Evolutionary conservation across 2,888 invertebrate species (phyloP), one percentile per base, ranked within the genome.

Genomic region (Oxyteleia sp.): DNA sequence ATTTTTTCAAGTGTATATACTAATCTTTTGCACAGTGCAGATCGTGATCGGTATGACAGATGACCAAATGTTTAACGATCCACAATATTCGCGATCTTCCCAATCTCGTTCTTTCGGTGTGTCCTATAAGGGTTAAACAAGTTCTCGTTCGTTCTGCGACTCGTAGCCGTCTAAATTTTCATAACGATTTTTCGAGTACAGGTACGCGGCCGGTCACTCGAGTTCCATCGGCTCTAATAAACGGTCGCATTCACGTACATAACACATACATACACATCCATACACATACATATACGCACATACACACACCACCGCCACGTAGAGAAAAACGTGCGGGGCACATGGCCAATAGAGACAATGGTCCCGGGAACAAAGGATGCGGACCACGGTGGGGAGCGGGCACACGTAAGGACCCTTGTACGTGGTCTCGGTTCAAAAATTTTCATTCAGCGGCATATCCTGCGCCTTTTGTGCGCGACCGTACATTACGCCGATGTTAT

Each of bases 291-390:
- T 11, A 32, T n/a, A n/a, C 29, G 15, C 63, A 68, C 78, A 63
- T 59, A 63, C 43, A 68, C 74, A 63, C 51, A 7, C 23, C n/a
- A n/a, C 8, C 1, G 53, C 45, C 4, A 51, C 10, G 49, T 38
- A 55, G 69, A 64, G 59, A 68, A 64, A 74, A 69, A 74, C 69
- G 69, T 59, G 59, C 82, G 57, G 75, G 72, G 78, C 80, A 71
- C 79, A 80, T 80, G 85, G 78, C 82, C 82, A 72, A 68, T 82
- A 76, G 84, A 82, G 79, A 84, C 85, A 85, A 85, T 84, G 84
- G 82, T 59, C 29, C 68, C 23, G 69, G 23, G 66, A 57, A 72
- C 72, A 80, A 72, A 72, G 79, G 59, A 45, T 45, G 49, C 38
- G 53, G 13, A 16, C 68, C 59, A 38, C 29, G 55, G 18, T 51